Evolutionary conservation across 2,888 invertebrate genomes (phyloP).

Genomic region (Tupiocoris notatus): DNA sequence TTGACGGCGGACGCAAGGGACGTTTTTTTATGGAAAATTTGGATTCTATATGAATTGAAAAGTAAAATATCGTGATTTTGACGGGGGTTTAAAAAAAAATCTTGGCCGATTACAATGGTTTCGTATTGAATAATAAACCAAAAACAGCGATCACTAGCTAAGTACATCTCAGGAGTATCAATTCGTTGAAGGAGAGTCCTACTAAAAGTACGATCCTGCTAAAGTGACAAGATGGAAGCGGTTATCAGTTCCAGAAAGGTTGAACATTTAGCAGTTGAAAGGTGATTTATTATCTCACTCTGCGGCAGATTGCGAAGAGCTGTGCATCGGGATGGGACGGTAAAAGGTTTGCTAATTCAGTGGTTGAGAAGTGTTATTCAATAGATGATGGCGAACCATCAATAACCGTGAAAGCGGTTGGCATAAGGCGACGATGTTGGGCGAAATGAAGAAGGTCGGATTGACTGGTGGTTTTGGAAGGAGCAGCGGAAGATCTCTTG

Average conservation of each 20-base stretch:
- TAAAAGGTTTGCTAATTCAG: constrained; percentile 36
- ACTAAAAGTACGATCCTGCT: no score
- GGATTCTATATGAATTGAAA: no score
- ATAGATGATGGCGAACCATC: constrained; percentile 32
- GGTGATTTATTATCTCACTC: constrained; percentile 27
- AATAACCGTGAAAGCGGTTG: constrained; percentile 19
- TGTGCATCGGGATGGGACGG: constrained; percentile 1
- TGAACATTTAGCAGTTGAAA: constrained; percentile 9
- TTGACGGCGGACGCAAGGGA: no score
- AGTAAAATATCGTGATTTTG: no score
- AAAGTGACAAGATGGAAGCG: neutral
- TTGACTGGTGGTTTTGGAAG: neutral
- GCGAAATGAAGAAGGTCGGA: neutral
- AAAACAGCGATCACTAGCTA: no score
- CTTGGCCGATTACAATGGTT: no score
- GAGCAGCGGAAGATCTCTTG: neutral
- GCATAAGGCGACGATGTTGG: neutral
- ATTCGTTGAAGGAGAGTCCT: no score
- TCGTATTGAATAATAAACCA: no score
- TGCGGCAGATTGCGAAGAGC: neutral
- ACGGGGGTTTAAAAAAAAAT: no score
- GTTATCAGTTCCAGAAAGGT: constrained; percentile 29
- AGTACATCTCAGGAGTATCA: no score
- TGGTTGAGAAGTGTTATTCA: constrained; percentile 38
- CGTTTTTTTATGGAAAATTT: no score